Percentiles rank a stretch among this genome's conserved stretches.
These are phyloP conservation scores for Hirtodrosophila cameraria DNA, from an alignment of 2,888 invertebrate species.

Conservation along the genomic window DNA sequence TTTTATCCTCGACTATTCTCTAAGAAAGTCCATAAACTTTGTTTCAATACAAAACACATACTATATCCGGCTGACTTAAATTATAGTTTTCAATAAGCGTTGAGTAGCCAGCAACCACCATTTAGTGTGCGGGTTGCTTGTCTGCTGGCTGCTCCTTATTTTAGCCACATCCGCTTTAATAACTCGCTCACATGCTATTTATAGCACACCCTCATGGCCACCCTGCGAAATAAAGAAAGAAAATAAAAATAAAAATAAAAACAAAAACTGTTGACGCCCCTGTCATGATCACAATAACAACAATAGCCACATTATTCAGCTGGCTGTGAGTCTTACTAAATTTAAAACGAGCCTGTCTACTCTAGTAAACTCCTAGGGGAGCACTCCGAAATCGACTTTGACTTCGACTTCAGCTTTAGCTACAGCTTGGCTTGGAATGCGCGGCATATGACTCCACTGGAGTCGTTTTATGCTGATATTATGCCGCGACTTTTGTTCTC, in stretches of 20 bases:
- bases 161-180: constrained; percentile 55
- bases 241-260: too few species aligned
- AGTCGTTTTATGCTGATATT: too few species aligned
- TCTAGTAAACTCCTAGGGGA: constrained; percentile 30
- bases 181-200: constrained; percentile 57
- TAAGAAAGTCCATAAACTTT: too few species aligned
- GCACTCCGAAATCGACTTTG: neutral
- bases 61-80: too few species aligned
- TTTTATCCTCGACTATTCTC: too few species aligned
- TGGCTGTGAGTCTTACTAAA: constrained; percentile 33
- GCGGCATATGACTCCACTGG: constrained; percentile 24
- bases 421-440: constrained; percentile 45
- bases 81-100: neutral
- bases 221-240: too few species aligned
- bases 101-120: constrained; percentile 26
- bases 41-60: too few species aligned
- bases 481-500: neutral
- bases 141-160: constrained; percentile 53
- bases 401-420: neutral
- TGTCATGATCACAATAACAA: constrained; percentile 24
- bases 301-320: constrained; percentile 7
- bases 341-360: constrained; percentile 46
- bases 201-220: constrained; percentile 61
- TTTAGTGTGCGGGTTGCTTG: constrained; percentile 21
- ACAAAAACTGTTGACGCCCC: constrained; percentile 43